Base-by-base conservation (phyloP, 2,888 invertebrate genomes). In the Steinernema carpocapsae region DNA sequence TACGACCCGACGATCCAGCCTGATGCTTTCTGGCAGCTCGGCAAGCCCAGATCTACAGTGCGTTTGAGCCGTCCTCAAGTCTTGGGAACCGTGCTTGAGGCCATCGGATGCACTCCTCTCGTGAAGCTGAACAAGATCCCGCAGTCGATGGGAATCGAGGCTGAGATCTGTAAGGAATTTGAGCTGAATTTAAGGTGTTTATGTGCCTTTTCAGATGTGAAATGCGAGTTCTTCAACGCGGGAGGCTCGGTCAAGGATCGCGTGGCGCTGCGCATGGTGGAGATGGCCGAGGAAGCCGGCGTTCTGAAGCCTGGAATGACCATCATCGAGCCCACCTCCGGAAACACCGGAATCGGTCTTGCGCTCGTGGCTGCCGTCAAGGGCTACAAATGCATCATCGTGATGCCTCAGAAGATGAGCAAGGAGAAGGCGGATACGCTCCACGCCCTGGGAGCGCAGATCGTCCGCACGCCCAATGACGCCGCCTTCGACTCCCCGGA, bases 351-450 rank as follows among this genome's bases (percentile, higher is more conserved):
- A 29, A 32, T 64, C 32, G 37, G 64, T 1, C 37, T 64, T 4
- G 64, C 64, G 6, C 14, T 64, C 17, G 14, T 64, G 17, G 64
- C 64, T 19, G 29, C 64, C 17, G 37, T 64, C 17, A 29, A 32
- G 29, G 37, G 64, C 17, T 64, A 64, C 37, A 22, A 26, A 2
- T 12, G 4, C 89, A 92, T 97, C 71, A 95, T 97, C 87, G 95
- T 97, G 0, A 93, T 97, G 92, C 97, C 97, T 0, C 94, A 96
- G 88, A 99, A 97, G 90, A 99, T 99, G 97, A 96, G 96, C 45
- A 93, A 94, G 88, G 97, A 99, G 88, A 99, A 99, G 90, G 89
- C 95, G 2, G 93, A 93, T 86, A 92, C 94, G 0, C 88, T 99
- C 75, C 90, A 91, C 83, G 93, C 94, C 0, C 90, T 99, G 46